A percentile compares a stretch with the other conserved stretches of the same genome.
phyloP scores from a whole-genome alignment of 2,113 vertebrate species.

The Pluvianellus socialis region DNA sequence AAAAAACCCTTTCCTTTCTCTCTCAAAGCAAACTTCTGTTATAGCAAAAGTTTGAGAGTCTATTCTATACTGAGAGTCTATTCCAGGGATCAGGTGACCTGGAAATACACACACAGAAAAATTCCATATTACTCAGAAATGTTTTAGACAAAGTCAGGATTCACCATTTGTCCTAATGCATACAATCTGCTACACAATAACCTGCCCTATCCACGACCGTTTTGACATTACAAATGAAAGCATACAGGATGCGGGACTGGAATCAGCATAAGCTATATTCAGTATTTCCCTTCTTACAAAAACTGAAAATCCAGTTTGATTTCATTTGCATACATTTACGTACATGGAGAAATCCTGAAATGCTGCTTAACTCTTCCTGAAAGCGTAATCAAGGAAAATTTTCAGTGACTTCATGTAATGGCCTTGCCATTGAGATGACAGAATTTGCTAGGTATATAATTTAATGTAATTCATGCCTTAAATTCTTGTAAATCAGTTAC shows the following conservation, averaged over 20 bases:
- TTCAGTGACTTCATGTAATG: not conserved
- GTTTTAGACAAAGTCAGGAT: not conserved
- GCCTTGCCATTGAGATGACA: not conserved
- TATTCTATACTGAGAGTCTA: not conserved
- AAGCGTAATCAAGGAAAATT: not conserved
- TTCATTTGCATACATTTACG: not conserved
- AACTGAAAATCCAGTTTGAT: not conserved
- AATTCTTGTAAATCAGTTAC: not conserved
- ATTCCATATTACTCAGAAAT: not conserved
- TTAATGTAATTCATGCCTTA: not conserved
- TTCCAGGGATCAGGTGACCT: not conserved
- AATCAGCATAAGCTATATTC: not conserved
- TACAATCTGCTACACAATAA: not conserved
- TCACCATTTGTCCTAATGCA: not conserved
- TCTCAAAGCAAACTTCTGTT: not conserved
- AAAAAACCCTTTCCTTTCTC: not conserved
- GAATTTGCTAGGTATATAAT: not conserved
- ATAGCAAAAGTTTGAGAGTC: not conserved
- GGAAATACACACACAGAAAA: not conserved
- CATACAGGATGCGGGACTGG: not conserved
- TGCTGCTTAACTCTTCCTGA: not conserved
- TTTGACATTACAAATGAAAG: not conserved
- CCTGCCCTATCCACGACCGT: no score
- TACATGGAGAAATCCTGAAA: not conserved
- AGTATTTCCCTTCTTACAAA: not conserved